phyloP scores from a whole-genome alignment of 2,797 vertebrate genomes.

The Sebastes cheni region DNA sequence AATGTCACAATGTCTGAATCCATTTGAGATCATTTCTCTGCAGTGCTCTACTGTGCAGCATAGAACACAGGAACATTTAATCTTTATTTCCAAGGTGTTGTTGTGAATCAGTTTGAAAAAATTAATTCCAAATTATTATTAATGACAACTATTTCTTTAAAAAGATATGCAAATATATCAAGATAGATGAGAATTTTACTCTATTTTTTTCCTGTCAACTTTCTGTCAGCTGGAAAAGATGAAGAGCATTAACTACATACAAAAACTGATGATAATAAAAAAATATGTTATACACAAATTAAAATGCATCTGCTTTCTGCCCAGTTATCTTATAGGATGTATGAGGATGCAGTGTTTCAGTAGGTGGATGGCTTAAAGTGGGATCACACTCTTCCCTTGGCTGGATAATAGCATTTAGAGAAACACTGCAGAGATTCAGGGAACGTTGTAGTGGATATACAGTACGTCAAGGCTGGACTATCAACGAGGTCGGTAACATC shows the following conservation, averaged over 20 bases:
- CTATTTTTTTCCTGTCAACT: background rate
- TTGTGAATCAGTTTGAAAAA: background rate
- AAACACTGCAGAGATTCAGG: background rate
- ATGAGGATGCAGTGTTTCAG: background rate
- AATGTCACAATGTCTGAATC: constrained; percentile 47
- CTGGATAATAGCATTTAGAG: background rate
- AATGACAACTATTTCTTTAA: background rate
- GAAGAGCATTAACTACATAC: background rate
- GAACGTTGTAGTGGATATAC: background rate
- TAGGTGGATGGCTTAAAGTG: background rate
- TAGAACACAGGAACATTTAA: background rate
- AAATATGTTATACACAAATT: background rate
- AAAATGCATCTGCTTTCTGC: background rate
- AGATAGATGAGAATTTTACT: background rate
- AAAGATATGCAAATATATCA: background rate
- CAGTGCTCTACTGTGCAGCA: constrained; percentile 10
- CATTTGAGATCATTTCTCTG: constrained; percentile 22
- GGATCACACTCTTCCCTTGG: background rate
- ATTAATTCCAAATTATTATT: background rate
- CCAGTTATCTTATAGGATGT: background rate
- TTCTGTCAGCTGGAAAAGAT: background rate
- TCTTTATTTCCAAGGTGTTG: background rate
- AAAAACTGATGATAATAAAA: background rate
- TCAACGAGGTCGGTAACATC: background rate
- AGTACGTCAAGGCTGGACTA: background rate